Evolutionary conservation across 92 coral and sea anemone species (phyloP), one percentile per base, ranked within the genome.

Genomic region (Anthopleura xanthogrammica): DNA sequence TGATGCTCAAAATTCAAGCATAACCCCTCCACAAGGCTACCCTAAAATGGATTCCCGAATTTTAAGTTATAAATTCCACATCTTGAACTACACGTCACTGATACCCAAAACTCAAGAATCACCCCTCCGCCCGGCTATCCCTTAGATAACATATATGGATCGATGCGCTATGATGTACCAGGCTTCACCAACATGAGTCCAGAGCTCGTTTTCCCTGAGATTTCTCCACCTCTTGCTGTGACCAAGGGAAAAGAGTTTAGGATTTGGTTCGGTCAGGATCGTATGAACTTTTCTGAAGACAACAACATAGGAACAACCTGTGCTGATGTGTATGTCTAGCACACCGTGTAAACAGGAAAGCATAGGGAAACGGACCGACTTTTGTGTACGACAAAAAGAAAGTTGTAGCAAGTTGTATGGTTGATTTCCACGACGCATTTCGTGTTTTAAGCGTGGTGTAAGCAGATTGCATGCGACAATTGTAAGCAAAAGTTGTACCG

Each of bases 181-280:
- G 60, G 40, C 41, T 77, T 41, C 41, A 77, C 41, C 16, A 22
- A 12, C 9, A 77, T 52, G 62, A 41, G 56, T 24, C 55, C 29
- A 42, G 80, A 77, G 40, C 66, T 77, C 12, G 29, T 77, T 41
- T 77, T 77, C 80, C 52, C 41, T n/a, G 58, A 43, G 17, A 41
- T 52, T 77, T 24, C 41, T 2, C 56, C 36, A 16, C 58, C 62
- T 29, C 52, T 77, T 24, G 58, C 19, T 29, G 80, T 77, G 12
- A 1, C 65, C 62, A 55, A 13, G n/a, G 80, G 80, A 3, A 48
- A 77, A 55, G 80, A 77, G 7, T 43, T 77, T 16, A 48, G 65
- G 56, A 52, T 77, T 62, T 62, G 70, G 70, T 7, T 3, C 3
- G 70, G 70, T 0, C 70, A 62, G 70, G 70, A n/a, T 62, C 23